phyloP scores from a whole-genome alignment of 2,797 vertebrate species.

The Loris lydekkerianus region DNA sequence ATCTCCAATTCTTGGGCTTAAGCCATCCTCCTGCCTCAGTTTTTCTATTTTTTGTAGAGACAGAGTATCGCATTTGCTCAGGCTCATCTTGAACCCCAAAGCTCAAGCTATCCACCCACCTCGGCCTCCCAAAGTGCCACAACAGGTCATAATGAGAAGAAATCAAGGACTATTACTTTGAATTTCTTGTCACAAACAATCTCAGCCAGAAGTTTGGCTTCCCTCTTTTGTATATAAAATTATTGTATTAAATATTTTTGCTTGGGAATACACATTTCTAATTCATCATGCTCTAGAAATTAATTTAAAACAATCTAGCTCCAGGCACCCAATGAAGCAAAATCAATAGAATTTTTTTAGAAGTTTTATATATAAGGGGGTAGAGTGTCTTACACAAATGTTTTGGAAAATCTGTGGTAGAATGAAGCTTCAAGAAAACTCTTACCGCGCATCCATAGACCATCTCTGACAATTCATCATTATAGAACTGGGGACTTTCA shows the following conservation, averaged over 20 bases:
- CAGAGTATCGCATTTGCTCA: too few relatives aligned
- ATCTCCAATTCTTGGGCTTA: too few relatives aligned
- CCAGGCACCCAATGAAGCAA: neutral
- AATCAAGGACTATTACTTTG: conserved; percentile 22
- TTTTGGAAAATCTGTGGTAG: conserved; percentile 74
- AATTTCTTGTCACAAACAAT: conserved; percentile 44
- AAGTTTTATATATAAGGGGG: conserved; percentile 59
- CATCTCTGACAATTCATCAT: conserved; percentile 80
- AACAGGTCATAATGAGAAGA: conserved; percentile 4
- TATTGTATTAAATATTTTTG: conserved; percentile 35
- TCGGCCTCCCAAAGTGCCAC: too few relatives aligned
- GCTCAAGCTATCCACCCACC: too few relatives aligned
- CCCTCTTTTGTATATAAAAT: conserved; percentile 25
- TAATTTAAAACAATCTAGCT: neutral
- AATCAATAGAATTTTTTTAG: neutral
- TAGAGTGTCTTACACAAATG: conserved; percentile 76
- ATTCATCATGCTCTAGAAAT: neutral
- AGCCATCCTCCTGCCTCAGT: too few relatives aligned
- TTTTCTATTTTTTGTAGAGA: too few relatives aligned
- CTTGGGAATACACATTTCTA: conserved; percentile 24
- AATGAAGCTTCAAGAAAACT: conserved; percentile 65
- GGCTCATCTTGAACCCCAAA: too few relatives aligned
- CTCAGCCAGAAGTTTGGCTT: neutral
- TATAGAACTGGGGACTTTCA: conserved; percentile 81
- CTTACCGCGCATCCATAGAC: conserved; percentile 66